Evolutionary conservation across 2,113 vertebrate genomes (phyloP).

Genomic region (Hiodon alosoides): DNA sequence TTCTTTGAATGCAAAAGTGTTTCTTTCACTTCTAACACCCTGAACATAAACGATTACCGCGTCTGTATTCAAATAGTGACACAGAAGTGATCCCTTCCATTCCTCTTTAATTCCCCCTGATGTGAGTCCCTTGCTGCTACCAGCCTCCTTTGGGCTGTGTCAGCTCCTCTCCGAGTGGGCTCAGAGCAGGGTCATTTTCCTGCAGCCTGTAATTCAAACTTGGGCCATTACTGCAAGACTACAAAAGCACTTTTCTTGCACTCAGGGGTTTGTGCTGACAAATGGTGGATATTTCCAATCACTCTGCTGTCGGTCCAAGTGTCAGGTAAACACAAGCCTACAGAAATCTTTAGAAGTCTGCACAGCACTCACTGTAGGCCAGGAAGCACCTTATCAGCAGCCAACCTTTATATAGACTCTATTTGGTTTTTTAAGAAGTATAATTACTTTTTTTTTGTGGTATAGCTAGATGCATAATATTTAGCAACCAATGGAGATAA

Average conservation of each 20-base stretch:
- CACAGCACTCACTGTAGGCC: constrained; percentile 57
- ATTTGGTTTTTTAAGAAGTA: constrained; percentile 57
- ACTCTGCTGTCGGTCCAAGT: constrained; percentile 76
- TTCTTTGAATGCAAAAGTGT: constrained; percentile 1
- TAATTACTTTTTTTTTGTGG: constrained; percentile 45
- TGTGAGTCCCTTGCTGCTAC: constrained; percentile 56
- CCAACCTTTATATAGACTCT: constrained; percentile 56
- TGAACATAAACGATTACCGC: constrained; percentile 44
- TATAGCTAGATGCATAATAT: constrained; percentile 41
- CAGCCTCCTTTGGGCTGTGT: constrained; percentile 69
- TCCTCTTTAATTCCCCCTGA: constrained; percentile 49
- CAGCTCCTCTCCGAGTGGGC: constrained; percentile 67
- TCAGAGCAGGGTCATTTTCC: constrained; percentile 69
- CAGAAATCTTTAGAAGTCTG: constrained; percentile 67
- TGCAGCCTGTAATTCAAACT: constrained; percentile 78
- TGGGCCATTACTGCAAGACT: constrained; percentile 76
- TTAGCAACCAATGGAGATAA: constrained; percentile 24
- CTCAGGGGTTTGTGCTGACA: constrained; percentile 68
- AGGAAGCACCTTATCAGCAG: constrained; percentile 57
- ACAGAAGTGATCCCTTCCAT: constrained; percentile 53
- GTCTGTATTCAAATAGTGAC: constrained; percentile 61
- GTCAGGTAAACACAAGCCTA: constrained; percentile 76
- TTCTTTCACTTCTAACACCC: constrained; percentile 36
- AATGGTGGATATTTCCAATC: constrained; percentile 80
- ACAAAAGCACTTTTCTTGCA: constrained; percentile 76